Conservation (phyloP, 1,140 invertebrate genomes). For the Leptopilina clavipes region DNA sequence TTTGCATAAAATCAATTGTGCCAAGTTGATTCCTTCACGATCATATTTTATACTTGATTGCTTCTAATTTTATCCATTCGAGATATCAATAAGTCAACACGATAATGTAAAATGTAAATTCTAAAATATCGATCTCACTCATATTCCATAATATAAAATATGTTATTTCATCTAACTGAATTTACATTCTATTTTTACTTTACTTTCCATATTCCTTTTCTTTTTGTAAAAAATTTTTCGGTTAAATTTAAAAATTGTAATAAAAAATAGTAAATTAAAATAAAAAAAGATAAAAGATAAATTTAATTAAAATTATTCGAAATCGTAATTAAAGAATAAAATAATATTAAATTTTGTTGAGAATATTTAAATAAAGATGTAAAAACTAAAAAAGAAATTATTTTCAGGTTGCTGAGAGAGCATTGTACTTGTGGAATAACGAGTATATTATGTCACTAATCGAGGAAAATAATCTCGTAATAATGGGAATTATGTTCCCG, state of each 20-base stretch:
- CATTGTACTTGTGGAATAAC: conserved; percentile 99
- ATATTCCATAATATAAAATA: background rate
- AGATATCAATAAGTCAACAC: background rate
- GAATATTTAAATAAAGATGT: background rate
- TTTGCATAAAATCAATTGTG: conserved; percentile 16
- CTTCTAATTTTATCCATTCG: conserved; percentile 5
- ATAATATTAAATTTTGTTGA: too few relatives aligned
- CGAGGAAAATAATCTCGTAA: conserved; percentile 94
- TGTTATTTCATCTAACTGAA: too few relatives aligned
- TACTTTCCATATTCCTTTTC: too few relatives aligned
- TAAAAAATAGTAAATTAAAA: too few relatives aligned
- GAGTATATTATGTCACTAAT: conserved; percentile 99
- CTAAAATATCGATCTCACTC: background rate
- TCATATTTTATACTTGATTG: conserved; percentile 5
- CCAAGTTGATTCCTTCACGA: background rate
- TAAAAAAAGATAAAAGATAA: too few relatives aligned
- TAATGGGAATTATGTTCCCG: conserved; percentile 95
- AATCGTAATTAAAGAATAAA: too few relatives aligned
- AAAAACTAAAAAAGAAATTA: conserved; percentile 30
- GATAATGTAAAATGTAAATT: background rate
- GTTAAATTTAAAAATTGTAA: too few relatives aligned
- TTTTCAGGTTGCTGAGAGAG: conserved; percentile 95
- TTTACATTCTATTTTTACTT: too few relatives aligned
- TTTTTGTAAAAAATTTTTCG: too few relatives aligned
- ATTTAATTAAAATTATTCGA: too few relatives aligned